Conservation (phyloP, 2,113 vertebrate genomes). For the Callopanchax toddi region DNA sequence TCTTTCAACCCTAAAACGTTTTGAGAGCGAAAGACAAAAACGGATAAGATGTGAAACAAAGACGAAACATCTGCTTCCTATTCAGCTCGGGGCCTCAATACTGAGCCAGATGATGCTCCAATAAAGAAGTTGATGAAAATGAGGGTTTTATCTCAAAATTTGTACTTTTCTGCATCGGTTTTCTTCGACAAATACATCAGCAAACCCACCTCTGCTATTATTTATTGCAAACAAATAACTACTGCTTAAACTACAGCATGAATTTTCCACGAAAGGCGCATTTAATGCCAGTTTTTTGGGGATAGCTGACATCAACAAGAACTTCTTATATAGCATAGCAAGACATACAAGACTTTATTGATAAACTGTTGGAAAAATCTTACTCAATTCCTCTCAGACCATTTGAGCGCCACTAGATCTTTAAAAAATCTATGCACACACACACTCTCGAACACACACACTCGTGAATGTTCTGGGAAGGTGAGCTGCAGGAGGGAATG, state of each 20-base stretch:
- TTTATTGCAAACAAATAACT: constrained; percentile 31
- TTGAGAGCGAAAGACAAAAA: not conserved
- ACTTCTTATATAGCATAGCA: not conserved
- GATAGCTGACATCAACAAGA: constrained; percentile 1
- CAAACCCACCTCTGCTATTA: constrained; percentile 8
- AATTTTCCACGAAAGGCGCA: constrained; percentile 22
- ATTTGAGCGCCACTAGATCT: not conserved
- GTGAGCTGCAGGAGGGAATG: constrained; percentile 59
- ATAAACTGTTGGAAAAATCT: no score
- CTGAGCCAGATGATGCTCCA: constrained; percentile 21
- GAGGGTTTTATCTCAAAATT: not conserved
- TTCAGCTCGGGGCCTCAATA: constrained; percentile 27
- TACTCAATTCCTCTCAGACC: no score
- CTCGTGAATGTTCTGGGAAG: constrained; percentile 69
- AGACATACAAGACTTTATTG: no score
- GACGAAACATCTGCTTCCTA: constrained; percentile 28
- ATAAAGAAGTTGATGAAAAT: not conserved
- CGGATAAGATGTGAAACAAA: not conserved
- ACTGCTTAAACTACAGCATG: not conserved
- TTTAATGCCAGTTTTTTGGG: not conserved
- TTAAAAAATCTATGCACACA: not conserved
- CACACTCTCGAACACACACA: constrained; percentile 2
- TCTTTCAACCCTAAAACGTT: not conserved
- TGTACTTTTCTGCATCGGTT: not conserved
- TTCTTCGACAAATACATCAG: not conserved